Percentiles rank a stretch among this genome's conserved stretches.
Evolutionary conservation across 2,888 invertebrate genomes (phyloP).

Genomic region (Dendrolimus pini): DNA sequence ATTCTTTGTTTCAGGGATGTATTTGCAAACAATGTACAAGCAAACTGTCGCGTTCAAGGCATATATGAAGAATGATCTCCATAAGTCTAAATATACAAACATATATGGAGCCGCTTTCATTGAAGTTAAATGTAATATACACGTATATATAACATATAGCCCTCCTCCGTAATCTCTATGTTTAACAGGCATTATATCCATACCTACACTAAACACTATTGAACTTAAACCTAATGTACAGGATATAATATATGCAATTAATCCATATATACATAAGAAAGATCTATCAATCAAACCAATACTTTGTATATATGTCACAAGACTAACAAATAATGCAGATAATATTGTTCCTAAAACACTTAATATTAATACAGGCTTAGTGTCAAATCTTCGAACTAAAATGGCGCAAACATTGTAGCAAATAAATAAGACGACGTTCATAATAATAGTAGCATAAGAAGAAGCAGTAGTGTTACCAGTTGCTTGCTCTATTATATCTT

Average conservation of each 20-base stretch:
- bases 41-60: slow-evolving; percentile 9
- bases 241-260: slow-evolving; percentile 11
- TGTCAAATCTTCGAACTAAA: slow-evolving; percentile 13
- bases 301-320: slow-evolving; percentile 9
- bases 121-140: slow-evolving; percentile 10
- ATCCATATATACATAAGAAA: slow-evolving; percentile 9
- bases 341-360: slow-evolving; percentile 9
- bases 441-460: slow-evolving; percentile 8
- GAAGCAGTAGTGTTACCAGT: slow-evolving; percentile 13
- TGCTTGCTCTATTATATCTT: slow-evolving; percentile 13
- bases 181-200: slow-evolving; percentile 19
- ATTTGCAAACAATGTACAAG: slow-evolving; percentile 12
- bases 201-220: slow-evolving; percentile 10
- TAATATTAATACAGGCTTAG: slow-evolving; percentile 12
- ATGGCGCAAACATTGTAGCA: slow-evolving; percentile 7
- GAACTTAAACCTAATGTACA: slow-evolving; percentile 11
- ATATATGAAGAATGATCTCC: slow-evolving; percentile 16
- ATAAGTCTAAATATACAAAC: slow-evolving; percentile 12
- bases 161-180: slow-evolving; percentile 17
- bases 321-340: slow-evolving; percentile 6
- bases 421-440: slow-evolving; percentile 6
- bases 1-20: slow-evolving; percentile 15
- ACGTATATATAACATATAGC: slow-evolving; percentile 12
- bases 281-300: slow-evolving; percentile 9
- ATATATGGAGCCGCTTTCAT: slow-evolving; percentile 16